Evolutionary conservation across 1,140 invertebrate species (phyloP), one percentile per base, ranked within the genome.

Genomic region (Lepeophtheirus salmonis): DNA sequence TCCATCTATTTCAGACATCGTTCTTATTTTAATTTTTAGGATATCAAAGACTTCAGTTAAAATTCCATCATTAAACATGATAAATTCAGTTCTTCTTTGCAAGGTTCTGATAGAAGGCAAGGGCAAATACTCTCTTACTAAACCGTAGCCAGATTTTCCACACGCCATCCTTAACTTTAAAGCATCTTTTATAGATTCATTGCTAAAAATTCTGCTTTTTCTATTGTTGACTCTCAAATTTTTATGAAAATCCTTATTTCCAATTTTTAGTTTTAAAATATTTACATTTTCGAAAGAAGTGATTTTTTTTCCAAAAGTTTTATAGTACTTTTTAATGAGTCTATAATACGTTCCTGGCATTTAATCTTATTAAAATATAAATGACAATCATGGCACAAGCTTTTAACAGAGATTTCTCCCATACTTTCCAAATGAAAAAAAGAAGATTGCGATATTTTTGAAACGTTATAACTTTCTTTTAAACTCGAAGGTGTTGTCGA

Each of bases 331-430:
- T 41, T n/a, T 41, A 41, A 41, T 10, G 30, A 41, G 6, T 41
- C 30, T 41, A 41, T 41, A 41, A 10, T 41, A 41, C 30, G 30
- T 41, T 41, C n/a, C 30, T 41, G 6, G 30, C 30, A 41, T 41
- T 41, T 41, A 41, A 41, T 41, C 30, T 41, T 41, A 41, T 41
- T n/a, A n/a, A 41, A 41, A 41, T 41, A 41, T 41, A 41, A 41
- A 41, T 41, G 30, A 41, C 30, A 41, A 41, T 41, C 30, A 41
- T n/a, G 30, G 30, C 30, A 41, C 30, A 41, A 41, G n/a, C 30
- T 41, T 41, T 41, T 41, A n/a, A n/a, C 30, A 41, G 30, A 41
- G 30, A 41, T 41, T 41, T 41, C 30, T 41, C 30, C 30, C n/a
- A 41, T 41, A 41, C 30, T 41, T 41, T 41, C 30, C 30, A 41